phyloP scores from a whole-genome alignment of 2,113 vertebrate species.

The Ptilorrhoa leucosticta region DNA sequence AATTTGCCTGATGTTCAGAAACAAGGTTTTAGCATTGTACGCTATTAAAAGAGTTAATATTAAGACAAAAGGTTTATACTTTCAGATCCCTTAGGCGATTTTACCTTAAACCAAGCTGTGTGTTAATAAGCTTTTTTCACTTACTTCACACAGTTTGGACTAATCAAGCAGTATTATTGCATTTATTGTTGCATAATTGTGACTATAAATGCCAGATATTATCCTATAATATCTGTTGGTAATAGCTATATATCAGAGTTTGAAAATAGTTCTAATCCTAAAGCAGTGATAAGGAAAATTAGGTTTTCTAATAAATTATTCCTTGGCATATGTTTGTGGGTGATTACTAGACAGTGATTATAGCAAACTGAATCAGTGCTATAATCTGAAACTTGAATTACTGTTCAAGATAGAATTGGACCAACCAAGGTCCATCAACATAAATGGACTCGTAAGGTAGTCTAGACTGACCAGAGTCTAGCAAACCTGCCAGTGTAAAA shows the following conservation, averaged over 20 bases:
- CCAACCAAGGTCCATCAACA: not conserved
- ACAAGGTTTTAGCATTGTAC: not conserved
- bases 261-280: not conserved
- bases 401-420: not conserved
- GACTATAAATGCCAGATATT: constrained; percentile 8
- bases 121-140: constrained; percentile 1
- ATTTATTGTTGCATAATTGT: constrained; percentile 36
- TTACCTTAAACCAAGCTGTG: constrained; percentile 7
- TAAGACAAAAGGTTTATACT: constrained; percentile 20
- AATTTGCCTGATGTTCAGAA: not conserved
- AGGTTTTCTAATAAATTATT: not conserved
- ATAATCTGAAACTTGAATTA: not conserved
- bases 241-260: not conserved
- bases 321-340: not conserved
- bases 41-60: not conserved
- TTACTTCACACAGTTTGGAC: constrained; percentile 10
- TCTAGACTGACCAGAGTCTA: not conserved
- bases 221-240: not conserved
- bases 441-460: not conserved
- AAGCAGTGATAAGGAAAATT: not conserved
- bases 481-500: not conserved
- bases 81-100: not conserved
- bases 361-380: not conserved
- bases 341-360: not conserved
- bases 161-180: constrained; percentile 8